Conservation (phyloP, 64 coral and sea anemone species). For the Montipora capricornis region DNA sequence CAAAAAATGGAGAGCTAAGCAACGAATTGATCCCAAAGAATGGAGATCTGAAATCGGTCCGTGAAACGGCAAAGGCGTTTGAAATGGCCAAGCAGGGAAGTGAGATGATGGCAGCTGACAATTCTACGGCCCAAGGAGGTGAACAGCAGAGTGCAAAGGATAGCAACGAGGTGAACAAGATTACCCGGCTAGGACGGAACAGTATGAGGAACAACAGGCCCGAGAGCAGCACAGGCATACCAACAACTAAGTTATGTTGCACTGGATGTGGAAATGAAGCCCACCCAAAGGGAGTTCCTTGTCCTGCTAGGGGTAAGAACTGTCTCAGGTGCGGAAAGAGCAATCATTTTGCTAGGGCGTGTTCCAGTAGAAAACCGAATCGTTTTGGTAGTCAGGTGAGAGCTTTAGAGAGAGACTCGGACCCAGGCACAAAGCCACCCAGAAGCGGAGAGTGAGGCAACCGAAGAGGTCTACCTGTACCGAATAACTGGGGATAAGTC, state of each 20-base stretch:
- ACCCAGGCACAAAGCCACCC: neutral
- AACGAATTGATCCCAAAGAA: conserved; percentile 14
- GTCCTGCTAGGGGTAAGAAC: neutral
- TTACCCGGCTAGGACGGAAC: conserved; percentile 30
- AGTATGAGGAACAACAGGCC: conserved; percentile 28
- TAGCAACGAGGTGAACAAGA: neutral
- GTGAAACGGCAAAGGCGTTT: neutral
- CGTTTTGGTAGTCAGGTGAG: neutral
- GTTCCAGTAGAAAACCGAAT: neutral
- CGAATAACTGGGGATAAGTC: too few relatives aligned
- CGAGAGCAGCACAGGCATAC: too few relatives aligned
- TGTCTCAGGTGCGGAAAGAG: conserved; percentile 11
- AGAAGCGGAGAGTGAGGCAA: too few relatives aligned
- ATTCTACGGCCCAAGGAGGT: neutral
- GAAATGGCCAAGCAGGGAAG: too few relatives aligned
- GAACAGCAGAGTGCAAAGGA: neutral
- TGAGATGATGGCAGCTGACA: neutral
- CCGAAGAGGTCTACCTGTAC: too few relatives aligned
- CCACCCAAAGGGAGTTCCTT: neutral
- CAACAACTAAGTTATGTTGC: neutral
- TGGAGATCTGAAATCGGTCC: neutral
- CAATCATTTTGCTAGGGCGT: conserved; percentile 47
- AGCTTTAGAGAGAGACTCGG: conserved; percentile 15
- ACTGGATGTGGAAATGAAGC: conserved; percentile 21
- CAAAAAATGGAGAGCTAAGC: neutral